Base-by-base conservation (phyloP, 2,113 vertebrate species). In the Otolemur garnettii region DNA sequence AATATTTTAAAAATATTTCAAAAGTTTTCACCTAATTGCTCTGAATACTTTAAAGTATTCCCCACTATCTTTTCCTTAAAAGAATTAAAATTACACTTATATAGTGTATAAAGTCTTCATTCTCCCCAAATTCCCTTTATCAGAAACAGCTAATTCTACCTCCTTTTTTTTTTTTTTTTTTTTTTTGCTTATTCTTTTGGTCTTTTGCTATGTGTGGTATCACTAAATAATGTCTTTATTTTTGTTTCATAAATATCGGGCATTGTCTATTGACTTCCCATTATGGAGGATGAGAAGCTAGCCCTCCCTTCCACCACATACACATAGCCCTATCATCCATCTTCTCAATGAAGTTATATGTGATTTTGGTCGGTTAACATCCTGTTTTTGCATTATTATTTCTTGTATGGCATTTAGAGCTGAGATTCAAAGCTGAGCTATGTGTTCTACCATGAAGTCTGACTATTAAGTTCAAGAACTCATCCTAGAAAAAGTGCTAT, bases 1-100 rank as follows among this genome's bases (percentile, higher is more conserved):
- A 66, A 57, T 81, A 86, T 86, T 87, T 93, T 8, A 80, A 90
- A 93, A 57, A 15, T 64, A 28, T 69, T 78, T n/a, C 15, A 45
- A 69, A 83, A 83, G 1, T 50, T 10, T 50, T 50, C 45, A 50
- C 45, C 45, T 50, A 87, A 57, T 60, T 12, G 64, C 11, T 66
- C 5, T 79, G 84, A 79, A 33, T 28, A 84, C 7, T 18, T 87
- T 62, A 60, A 89, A 59, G 42, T 78, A 21, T 87, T 87, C 83
- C 24, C 28, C 10, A 78, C 15, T 21, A 71, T 91, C 83, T 90
- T 90, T 90, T 84, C 2, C n/a, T 55, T 64, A 22, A 19, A 74
- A 66, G 84, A 72, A 66, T 89, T 10, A 91, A 91, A 83, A 64
- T 91, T 82, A 33, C 33, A 53, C 26, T 92, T 8, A 77, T 9